Conservation (phyloP, 1,140 invertebrate genomes). For the Colletes latitarsis region DNA sequence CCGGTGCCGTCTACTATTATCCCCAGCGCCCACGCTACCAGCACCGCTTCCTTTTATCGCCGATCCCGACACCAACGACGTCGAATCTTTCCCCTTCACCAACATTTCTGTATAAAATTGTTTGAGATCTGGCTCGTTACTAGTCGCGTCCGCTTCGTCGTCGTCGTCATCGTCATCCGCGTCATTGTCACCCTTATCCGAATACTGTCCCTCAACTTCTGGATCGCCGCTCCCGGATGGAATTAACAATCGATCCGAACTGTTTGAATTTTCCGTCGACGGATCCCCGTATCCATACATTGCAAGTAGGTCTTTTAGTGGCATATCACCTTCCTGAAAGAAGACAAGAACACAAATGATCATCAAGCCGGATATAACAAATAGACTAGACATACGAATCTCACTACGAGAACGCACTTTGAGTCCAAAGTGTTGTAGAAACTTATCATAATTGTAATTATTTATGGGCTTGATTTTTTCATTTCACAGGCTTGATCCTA, state of each 20-base stretch:
- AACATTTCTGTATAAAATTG: conserved; percentile 82
- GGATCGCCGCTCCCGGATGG: conserved; percentile 71
- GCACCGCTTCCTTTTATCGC: conserved; percentile 64
- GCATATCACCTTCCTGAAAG: conserved; percentile 91
- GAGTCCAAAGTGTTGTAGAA: conserved; percentile 68
- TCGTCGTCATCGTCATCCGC: conserved; percentile 79
- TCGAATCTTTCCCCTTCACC: conserved; percentile 81
- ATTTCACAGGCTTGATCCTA: conserved; percentile 69
- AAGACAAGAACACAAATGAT: conserved; percentile 56
- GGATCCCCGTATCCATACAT: conserved; percentile 89
- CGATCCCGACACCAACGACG: conserved; percentile 38
- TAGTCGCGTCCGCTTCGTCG: conserved; percentile 73
- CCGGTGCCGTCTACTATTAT: conserved; percentile 39
- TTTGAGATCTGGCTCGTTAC: conserved; percentile 78
- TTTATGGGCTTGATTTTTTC: conserved; percentile 69
- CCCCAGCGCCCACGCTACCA: conserved; percentile 20
- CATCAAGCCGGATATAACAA: conserved; percentile 53
- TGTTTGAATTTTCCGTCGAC: conserved; percentile 74
- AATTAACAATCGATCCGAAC: conserved; percentile 71
- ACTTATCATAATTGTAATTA: conserved; percentile 70
- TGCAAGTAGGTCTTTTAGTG: conserved; percentile 94
- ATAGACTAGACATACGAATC: conserved; percentile 63
- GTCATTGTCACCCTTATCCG: conserved; percentile 79
- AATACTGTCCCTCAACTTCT: conserved; percentile 64
- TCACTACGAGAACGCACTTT: conserved; percentile 69